Percentiles rank a stretch among this genome's conserved stretches.
phyloP scores from a whole-genome alignment of 1,140 invertebrate genomes.

The Dufourea novaeangliae region DNA sequence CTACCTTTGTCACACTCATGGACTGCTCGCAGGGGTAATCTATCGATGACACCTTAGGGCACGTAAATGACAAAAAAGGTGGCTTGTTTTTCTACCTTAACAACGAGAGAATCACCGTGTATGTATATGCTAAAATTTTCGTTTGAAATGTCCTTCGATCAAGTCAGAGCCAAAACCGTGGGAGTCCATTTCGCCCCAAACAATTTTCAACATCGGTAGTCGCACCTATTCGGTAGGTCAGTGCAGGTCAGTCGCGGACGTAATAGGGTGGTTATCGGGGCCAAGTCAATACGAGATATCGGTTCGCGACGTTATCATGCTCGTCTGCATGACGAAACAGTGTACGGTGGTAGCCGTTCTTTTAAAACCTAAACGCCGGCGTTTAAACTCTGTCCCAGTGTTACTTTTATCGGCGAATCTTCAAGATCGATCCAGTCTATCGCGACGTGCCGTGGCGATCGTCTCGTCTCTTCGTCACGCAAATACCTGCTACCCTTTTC shows the following conservation, averaged over 20 bases:
- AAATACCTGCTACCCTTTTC: not conserved
- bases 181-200: no score
- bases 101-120: no score
- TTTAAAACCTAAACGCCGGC: constrained; percentile 50
- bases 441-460: constrained; percentile 38
- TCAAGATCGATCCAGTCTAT: constrained; percentile 53
- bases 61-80: no score
- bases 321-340: constrained; percentile 48
- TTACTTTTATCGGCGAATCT: constrained; percentile 59
- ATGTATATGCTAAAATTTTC: no score
- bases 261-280: constrained; percentile 44
- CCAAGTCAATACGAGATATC: constrained; percentile 58
- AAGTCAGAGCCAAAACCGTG: no score
- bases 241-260: constrained; percentile 23
- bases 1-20: no score
- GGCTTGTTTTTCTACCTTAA: no score
- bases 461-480: constrained; percentile 21
- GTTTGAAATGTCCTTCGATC: no score
- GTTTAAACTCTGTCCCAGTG: constrained; percentile 41
- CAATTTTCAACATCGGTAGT: no score
- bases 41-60: no score
- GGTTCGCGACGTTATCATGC: constrained; percentile 31
- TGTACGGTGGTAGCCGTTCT: not conserved
- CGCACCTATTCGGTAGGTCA: constrained; percentile 55
- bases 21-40: no score